Conservation (phyloP, 2,888 invertebrate genomes). For the Vannuccia rotundouncinata region DNA sequence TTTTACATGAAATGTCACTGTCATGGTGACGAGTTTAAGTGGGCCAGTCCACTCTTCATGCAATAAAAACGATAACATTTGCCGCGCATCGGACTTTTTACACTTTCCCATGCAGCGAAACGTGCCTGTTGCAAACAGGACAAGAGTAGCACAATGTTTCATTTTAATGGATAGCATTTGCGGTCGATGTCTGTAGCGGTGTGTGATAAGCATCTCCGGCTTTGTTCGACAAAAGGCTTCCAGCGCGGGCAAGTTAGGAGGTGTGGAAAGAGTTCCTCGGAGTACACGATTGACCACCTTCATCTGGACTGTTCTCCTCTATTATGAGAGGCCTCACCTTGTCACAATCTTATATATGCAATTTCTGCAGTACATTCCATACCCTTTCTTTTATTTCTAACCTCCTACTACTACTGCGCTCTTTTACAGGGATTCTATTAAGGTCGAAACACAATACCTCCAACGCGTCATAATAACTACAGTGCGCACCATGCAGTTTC, state of each 20-base stretch:
- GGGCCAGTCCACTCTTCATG: neutral
- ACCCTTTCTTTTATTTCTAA: neutral
- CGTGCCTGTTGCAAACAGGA: neutral
- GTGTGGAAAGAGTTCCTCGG: neutral
- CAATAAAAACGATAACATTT: neutral
- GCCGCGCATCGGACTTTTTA: neutral
- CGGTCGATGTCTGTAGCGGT: neutral
- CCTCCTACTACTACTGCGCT: neutral
- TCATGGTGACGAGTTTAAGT: neutral
- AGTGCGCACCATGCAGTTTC: neutral
- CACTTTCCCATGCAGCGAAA: neutral
- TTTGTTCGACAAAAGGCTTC: neutral
- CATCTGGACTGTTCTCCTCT: neutral
- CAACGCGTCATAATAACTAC: neutral
- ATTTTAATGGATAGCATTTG: neutral
- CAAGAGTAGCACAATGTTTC: neutral
- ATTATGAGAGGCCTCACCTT: neutral
- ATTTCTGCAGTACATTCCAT: neutral
- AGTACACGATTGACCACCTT: neutral
- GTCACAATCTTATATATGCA: neutral
- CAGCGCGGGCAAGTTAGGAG: neutral
- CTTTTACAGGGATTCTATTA: neutral
- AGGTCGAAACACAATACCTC: neutral
- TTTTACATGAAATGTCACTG: neutral
- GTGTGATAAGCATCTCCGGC: neutral